These are phyloP conservation scores for Bradypus variegatus DNA, from an alignment of 2,797 vertebrate genomes.

Conservation along the genomic window DNA sequence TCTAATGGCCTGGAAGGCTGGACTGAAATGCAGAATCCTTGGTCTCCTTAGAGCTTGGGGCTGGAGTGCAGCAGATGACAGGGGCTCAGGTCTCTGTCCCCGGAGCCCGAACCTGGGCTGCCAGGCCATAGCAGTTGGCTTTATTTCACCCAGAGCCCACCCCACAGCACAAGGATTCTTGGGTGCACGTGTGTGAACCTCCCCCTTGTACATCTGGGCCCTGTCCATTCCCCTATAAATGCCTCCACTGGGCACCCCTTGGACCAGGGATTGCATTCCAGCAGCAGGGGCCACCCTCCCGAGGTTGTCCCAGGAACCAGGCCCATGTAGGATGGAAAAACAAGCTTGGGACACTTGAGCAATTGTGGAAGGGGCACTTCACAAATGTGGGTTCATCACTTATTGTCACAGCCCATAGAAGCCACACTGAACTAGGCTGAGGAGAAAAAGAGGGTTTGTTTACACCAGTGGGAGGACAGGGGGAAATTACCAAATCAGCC, in stretches of 20 bases:
- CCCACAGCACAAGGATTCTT: too few species aligned
- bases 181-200: background rate
- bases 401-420: too few species aligned
- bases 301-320: background rate
- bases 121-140: background rate
- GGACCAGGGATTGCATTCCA: background rate
- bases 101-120: background rate
- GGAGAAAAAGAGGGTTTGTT: too few species aligned
- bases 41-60: background rate
- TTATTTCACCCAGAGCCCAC: background rate
- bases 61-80: background rate
- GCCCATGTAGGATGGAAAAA: background rate
- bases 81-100: too few species aligned
- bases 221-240: background rate
- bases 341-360: background rate
- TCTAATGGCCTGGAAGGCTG: background rate
- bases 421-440: too few species aligned
- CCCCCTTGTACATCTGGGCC: background rate
- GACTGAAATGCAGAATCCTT: background rate
- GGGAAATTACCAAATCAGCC: too few species aligned
- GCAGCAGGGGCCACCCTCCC: background rate
- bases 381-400: too few species aligned
- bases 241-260: too few species aligned
- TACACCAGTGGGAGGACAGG: too few species aligned
- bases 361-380: too few species aligned